These are phyloP conservation scores for Dynastes maya DNA, from an alignment of 2,888 invertebrate genomes.

Conservation along the genomic window DNA sequence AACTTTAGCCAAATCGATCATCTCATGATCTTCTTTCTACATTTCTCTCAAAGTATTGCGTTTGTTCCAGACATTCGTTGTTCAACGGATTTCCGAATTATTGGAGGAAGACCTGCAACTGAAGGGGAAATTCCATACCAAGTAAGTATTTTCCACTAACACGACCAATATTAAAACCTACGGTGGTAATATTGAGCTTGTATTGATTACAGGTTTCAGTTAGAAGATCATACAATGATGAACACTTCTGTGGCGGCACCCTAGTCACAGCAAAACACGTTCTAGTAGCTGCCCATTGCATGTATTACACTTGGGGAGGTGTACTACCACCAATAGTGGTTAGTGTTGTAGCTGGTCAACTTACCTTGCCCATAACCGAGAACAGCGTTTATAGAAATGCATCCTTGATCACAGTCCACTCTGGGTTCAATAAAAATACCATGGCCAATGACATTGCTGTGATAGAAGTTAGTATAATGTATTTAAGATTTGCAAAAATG, in stretches of 20 bases:
- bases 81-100: slow-evolving; percentile 55
- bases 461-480: slow-evolving; percentile 55
- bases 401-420: slow-evolving; percentile 57
- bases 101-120: slow-evolving; percentile 58
- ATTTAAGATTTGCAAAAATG: not conserved
- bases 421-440: slow-evolving; percentile 54
- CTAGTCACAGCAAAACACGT: slow-evolving; percentile 58
- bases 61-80: slow-evolving; percentile 17
- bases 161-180: not conserved
- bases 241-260: slow-evolving; percentile 61
- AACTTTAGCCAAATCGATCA: too few species aligned
- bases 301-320: slow-evolving; percentile 61
- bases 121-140: slow-evolving; percentile 59
- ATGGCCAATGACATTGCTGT: slow-evolving; percentile 61
- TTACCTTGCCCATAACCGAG: slow-evolving; percentile 52
- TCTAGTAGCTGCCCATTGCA: slow-evolving; percentile 62
- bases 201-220: slow-evolving; percentile 58
- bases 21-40: too few species aligned
- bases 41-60: too few species aligned
- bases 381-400: slow-evolving; percentile 57
- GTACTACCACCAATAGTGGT: slow-evolving; percentile 56
- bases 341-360: slow-evolving; percentile 59
- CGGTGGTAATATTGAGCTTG: not conserved
- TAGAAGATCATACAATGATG: slow-evolving; percentile 60
- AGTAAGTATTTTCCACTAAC: slow-evolving; percentile 46